Conservation (phyloP, 1,140 invertebrate genomes). For the Leptoteleia sp. region DNA sequence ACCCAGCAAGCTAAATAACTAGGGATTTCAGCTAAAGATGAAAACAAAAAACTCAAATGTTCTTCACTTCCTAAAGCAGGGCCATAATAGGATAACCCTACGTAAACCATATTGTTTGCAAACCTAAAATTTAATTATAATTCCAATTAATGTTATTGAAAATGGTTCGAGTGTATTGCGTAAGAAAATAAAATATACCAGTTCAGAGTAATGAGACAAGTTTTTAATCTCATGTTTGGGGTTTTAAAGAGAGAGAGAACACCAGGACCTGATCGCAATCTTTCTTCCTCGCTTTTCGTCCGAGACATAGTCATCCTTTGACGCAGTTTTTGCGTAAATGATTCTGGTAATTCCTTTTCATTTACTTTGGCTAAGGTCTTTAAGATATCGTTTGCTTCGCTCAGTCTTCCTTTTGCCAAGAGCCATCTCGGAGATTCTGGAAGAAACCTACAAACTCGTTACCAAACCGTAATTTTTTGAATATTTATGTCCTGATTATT, state of each 20-base stretch:
- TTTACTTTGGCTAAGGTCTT: slow-evolving; percentile 89
- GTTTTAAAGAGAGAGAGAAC: slow-evolving; percentile 88
- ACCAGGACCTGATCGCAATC: slow-evolving; percentile 84
- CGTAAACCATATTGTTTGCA: slow-evolving; percentile 90
- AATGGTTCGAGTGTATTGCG: too few relatives aligned
- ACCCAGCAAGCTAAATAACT: slow-evolving; percentile 92
- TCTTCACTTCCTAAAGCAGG: slow-evolving; percentile 91
- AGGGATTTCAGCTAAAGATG: slow-evolving; percentile 91
- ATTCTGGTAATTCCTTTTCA: slow-evolving; percentile 86
- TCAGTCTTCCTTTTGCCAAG: slow-evolving; percentile 88
- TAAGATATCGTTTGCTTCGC: slow-evolving; percentile 89
- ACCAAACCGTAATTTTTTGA: slow-evolving; percentile 63
- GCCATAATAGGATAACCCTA: slow-evolving; percentile 92
- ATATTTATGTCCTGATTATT: too few relatives aligned
- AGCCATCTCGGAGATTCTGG: slow-evolving; percentile 94
- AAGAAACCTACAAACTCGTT: slow-evolving; percentile 83
- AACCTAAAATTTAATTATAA: slow-evolving; percentile 79
- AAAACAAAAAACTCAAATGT: slow-evolving; percentile 92
- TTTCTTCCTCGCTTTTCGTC: slow-evolving; percentile 84
- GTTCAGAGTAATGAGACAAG: slow-evolving; percentile 83
- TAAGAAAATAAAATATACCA: slow-evolving; percentile 76
- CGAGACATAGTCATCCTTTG: slow-evolving; percentile 86
- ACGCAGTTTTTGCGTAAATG: slow-evolving; percentile 87
- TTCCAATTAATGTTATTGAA: too few relatives aligned
- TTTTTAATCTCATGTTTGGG: slow-evolving; percentile 91